Conservation (phyloP, 1,140 invertebrate genomes). For the Zaprionus capensis region DNA sequence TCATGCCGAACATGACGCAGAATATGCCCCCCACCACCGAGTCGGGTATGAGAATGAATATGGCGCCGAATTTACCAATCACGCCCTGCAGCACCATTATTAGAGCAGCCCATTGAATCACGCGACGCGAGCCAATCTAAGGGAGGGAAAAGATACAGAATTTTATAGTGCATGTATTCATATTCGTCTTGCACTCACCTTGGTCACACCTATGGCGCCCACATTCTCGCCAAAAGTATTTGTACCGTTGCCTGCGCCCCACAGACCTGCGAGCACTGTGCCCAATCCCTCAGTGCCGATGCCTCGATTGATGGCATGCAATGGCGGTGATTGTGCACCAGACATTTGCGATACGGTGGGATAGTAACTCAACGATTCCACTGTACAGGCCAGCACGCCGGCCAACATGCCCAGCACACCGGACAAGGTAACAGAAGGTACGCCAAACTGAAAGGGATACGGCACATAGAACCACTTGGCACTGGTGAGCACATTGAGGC, state of each 20-base stretch:
- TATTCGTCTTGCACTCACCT: conserved; percentile 80
- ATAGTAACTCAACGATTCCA: conserved; percentile 95
- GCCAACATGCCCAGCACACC: conserved; percentile 93
- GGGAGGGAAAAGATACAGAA: background rate
- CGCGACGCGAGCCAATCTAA: conserved; percentile 93
- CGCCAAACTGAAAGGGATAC: conserved; percentile 95
- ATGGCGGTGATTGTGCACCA: conserved; percentile 91
- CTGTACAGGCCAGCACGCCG: conserved; percentile 92
- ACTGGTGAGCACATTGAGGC: conserved; percentile 89
- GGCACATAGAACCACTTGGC: conserved; percentile 94
- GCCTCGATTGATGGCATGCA: conserved; percentile 94
- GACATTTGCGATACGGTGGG: conserved; percentile 93
- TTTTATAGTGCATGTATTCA: background rate
- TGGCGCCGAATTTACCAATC: conserved; percentile 92
- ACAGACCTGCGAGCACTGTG: conserved; percentile 91
- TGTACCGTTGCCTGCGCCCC: conserved; percentile 93
- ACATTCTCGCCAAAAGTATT: conserved; percentile 96
- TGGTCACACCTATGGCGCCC: conserved; percentile 92
- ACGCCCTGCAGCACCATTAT: conserved; percentile 92
- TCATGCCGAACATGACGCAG: conserved; percentile 95
- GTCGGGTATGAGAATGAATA: conserved; percentile 95
- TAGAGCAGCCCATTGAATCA: conserved; percentile 91
- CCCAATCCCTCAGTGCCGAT: conserved; percentile 94
- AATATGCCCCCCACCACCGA: conserved; percentile 95
- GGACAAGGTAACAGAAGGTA: conserved; percentile 88